Evolutionary conservation across 2,888 invertebrate genomes (phyloP).

Genomic region (Gymnosoma rotundatum): DNA sequence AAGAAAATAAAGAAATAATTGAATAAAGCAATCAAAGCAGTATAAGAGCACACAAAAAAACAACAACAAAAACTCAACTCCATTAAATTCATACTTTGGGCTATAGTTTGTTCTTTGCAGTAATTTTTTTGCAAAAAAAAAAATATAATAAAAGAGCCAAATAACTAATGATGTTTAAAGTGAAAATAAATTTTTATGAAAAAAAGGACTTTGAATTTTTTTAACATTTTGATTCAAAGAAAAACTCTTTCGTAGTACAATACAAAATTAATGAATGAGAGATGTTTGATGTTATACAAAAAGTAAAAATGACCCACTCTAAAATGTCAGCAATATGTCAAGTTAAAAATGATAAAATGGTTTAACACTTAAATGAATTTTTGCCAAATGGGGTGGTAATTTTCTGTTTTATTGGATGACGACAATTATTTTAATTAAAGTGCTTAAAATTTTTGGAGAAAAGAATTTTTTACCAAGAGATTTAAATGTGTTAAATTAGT

Average conservation of each 20-base stretch:
- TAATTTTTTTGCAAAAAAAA: background rate
- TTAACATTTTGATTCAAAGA: background rate
- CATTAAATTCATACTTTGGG: conserved; percentile 6
- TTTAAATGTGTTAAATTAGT: too few relatives aligned
- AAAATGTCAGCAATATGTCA: conserved; percentile 16
- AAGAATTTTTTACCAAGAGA: too few relatives aligned
- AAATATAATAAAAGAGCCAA: background rate
- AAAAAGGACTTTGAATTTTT: background rate
- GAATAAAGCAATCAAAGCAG: conserved; percentile 6
- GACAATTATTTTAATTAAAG: background rate
- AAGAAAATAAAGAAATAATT: conserved; percentile 37
- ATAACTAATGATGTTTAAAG: conserved; percentile 47
- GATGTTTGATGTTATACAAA: too few relatives aligned
- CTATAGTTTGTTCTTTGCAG: background rate
- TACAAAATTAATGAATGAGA: background rate
- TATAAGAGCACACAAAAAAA: conserved; percentile 1
- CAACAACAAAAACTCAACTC: conserved; percentile 17
- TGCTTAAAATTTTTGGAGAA: too few relatives aligned
- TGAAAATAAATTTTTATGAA: conserved; percentile 22
- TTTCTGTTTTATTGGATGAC: background rate
- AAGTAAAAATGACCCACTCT: background rate
- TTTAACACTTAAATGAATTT: conserved; percentile 7
- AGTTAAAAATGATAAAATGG: background rate
- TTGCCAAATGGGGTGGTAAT: background rate
- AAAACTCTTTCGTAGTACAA: background rate